Evolutionary conservation across 53 echinoderm and acorn worm species (phyloP).

Genomic region (Crossaster papposus): DNA sequence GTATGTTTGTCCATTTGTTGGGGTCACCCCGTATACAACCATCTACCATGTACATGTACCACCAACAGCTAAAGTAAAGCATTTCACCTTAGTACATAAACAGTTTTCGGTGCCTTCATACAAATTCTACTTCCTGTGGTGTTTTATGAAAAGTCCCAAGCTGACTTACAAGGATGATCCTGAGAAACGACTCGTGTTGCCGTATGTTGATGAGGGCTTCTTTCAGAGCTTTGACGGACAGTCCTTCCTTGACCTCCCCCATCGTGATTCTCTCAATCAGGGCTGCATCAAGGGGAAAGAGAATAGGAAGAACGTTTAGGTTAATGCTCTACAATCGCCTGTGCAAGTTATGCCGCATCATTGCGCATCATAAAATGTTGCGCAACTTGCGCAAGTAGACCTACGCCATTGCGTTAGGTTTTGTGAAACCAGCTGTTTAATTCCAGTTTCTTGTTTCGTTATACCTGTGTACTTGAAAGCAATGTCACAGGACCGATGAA

Average conservation of each 20-base stretch:
- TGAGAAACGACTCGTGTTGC: slow-evolving; percentile 93
- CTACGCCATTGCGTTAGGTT: too few species aligned
- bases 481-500: slow-evolving; percentile 82
- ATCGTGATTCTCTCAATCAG: slow-evolving; percentile 87
- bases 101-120: too few species aligned
- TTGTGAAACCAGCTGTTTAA: too few species aligned
- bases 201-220: slow-evolving; percentile 94
- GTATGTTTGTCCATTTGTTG: too few species aligned
- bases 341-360: too few species aligned
- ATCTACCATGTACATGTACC: too few species aligned
- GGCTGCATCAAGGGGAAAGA: slow-evolving; percentile 63
- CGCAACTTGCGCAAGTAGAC: too few species aligned
- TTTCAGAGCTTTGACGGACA: slow-evolving; percentile 80
- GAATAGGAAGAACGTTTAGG: background rate
- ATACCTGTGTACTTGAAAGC: slow-evolving; percentile 97
- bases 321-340: background rate
- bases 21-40: too few species aligned
- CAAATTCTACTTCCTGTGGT: background rate
- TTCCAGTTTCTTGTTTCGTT: too few species aligned
- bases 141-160: background rate
- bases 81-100: too few species aligned
- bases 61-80: too few species aligned
- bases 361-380: too few species aligned
- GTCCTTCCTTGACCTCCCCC: slow-evolving; percentile 77
- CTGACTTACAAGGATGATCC: slow-evolving; percentile 91